Conservation (phyloP, 2,113 vertebrate genomes). For the Hystrix cristata region DNA sequence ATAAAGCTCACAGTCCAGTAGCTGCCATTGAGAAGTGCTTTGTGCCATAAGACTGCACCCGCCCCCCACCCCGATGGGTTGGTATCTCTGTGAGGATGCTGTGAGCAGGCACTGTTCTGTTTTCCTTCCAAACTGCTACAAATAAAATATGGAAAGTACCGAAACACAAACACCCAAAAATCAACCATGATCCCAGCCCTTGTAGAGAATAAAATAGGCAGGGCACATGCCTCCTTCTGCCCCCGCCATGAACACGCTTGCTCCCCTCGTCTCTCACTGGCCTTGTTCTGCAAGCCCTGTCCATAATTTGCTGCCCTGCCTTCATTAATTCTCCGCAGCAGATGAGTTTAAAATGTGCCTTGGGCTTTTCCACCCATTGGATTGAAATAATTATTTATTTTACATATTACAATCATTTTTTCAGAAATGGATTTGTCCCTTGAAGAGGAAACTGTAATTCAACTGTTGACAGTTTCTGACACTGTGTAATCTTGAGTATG, state of each 20-base stretch:
- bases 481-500: neutral
- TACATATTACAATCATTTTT: neutral
- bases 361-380: neutral
- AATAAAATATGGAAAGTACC: neutral
- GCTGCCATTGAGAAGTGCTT: neutral
- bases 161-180: neutral
- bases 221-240: neutral
- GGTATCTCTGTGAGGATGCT: neutral
- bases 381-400: slow-evolving; percentile 27
- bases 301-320: neutral
- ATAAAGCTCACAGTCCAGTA: neutral
- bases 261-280: neutral
- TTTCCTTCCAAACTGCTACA: neutral
- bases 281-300: neutral
- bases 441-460: neutral
- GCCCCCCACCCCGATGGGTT: too few species aligned
- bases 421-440: neutral
- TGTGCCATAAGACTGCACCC: accelerated
- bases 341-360: neutral
- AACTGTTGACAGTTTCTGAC: neutral
- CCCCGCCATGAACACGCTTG: neutral
- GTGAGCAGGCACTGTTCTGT: neutral
- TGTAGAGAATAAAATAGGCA: neutral
- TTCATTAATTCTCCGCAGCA: neutral
- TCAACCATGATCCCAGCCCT: neutral